A percentile compares a stretch with the other conserved stretches of the same genome.
These are phyloP conservation scores for Catharus ustulatus DNA, from an alignment of 2,797 vertebrate genomes.

Conservation along the genomic window DNA sequence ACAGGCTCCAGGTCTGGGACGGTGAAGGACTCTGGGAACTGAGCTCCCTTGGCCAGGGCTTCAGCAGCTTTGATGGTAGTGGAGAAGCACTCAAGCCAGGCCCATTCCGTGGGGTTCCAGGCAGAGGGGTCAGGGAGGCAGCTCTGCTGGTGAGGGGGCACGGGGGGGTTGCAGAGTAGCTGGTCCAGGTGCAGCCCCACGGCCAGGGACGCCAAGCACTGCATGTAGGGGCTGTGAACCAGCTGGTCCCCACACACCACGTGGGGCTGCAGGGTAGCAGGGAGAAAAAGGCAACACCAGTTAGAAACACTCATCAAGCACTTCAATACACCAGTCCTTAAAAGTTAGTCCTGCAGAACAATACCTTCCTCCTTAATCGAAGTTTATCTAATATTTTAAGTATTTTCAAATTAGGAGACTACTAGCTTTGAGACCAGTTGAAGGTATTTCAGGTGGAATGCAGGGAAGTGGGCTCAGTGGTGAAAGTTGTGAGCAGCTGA, in stretches of 20 bases:
- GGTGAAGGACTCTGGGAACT: slow-evolving; percentile 91
- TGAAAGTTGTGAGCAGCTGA: background rate
- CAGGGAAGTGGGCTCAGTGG: background rate
- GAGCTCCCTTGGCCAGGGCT: slow-evolving; percentile 88
- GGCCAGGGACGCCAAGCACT: slow-evolving; percentile 93
- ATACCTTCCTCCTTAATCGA: background rate
- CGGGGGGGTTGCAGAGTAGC: slow-evolving; percentile 87
- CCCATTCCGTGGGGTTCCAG: slow-evolving; percentile 93
- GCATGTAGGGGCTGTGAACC: slow-evolving; percentile 97
- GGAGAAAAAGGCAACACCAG: background rate
- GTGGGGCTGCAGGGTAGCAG: slow-evolving; percentile 81
- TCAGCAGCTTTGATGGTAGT: slow-evolving; percentile 95
- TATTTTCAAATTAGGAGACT: background rate
- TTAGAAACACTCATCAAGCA: background rate
- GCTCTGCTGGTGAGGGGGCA: slow-evolving; percentile 85
- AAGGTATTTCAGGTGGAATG: background rate
- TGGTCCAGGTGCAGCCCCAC: slow-evolving; percentile 93
- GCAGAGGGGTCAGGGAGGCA: slow-evolving; percentile 82
- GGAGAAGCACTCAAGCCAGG: slow-evolving; percentile 95
- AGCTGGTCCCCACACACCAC: slow-evolving; percentile 97
- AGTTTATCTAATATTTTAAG: background rate
- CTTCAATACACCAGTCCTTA: background rate
- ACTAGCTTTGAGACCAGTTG: background rate
- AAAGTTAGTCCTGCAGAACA: background rate
- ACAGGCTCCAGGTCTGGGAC: slow-evolving; percentile 95